phyloP scores from a whole-genome alignment of 2,888 invertebrate genomes.

The Phalangium opilio region DNA sequence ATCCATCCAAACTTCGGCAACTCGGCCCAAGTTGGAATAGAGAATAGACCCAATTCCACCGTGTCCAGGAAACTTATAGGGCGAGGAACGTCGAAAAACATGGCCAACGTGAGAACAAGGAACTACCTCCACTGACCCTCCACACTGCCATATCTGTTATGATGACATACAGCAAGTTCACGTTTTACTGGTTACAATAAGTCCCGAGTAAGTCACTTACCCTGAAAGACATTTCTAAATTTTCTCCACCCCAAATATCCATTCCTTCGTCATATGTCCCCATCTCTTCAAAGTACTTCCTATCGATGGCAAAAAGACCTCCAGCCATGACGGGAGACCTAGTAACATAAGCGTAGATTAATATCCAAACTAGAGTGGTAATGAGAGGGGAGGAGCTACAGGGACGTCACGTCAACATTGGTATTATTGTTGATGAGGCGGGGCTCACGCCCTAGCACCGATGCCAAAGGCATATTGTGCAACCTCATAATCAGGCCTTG shows the following conservation, averaged over 20 bases:
- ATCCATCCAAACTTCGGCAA: conserved; percentile 96
- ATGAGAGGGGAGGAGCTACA: too few relatives aligned
- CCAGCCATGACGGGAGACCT: conserved; percentile 84
- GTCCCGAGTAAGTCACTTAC: too few relatives aligned
- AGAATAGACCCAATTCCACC: conserved; percentile 79
- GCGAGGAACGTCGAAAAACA: conserved; percentile 78
- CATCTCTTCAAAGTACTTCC: conserved; percentile 67
- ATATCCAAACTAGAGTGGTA: too few relatives aligned
- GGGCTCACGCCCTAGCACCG: too few relatives aligned
- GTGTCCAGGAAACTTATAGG: conserved; percentile 61
- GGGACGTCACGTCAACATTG: too few relatives aligned
- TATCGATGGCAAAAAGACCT: conserved; percentile 76
- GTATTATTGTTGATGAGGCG: too few relatives aligned
- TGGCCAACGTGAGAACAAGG: conserved; percentile 90
- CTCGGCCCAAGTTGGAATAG: conserved; percentile 75
- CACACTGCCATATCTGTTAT: conserved; percentile 83
- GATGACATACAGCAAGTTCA: too few relatives aligned
- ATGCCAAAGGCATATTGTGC: too few relatives aligned
- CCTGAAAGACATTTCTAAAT: conserved; percentile 88
- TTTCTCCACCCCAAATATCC: conserved; percentile 96
- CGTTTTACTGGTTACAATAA: too few relatives aligned
- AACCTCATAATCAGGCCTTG: too few relatives aligned
- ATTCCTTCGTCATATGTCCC: conserved; percentile 52
- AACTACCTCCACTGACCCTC: conserved; percentile 73
- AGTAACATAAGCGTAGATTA: too few relatives aligned